Percentiles rank a stretch among this genome's conserved stretches.
Conservation (phyloP, 1,140 invertebrate genomes). For the Aphidius gifuensis region DNA sequence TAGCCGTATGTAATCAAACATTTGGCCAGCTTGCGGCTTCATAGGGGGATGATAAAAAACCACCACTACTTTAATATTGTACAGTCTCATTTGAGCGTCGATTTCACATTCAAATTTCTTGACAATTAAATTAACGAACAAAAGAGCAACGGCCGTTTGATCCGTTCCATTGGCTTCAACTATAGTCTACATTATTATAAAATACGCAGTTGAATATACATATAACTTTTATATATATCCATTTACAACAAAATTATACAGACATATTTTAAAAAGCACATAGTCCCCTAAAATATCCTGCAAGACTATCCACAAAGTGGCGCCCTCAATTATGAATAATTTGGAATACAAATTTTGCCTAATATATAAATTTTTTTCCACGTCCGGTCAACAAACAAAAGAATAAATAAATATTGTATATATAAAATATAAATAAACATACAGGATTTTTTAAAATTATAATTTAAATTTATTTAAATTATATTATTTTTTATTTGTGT, state of each 20-base stretch:
- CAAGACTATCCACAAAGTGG: constrained; percentile 31
- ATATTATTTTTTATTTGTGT: no score
- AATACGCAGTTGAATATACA: neutral
- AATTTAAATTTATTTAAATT: no score
- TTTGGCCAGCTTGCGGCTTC: no score
- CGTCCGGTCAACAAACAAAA: constrained; percentile 8
- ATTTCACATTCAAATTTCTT: constrained; percentile 52
- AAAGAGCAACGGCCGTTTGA: constrained; percentile 51
- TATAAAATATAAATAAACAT: no score
- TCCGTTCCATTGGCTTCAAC: constrained; percentile 33
- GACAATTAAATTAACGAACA: constrained; percentile 51
- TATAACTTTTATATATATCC: neutral
- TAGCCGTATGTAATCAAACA: no score
- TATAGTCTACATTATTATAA: neutral
- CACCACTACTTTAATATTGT: neutral
- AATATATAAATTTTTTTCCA: constrained; percentile 30
- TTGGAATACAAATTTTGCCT: constrained; percentile 43
- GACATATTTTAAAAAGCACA: neutral
- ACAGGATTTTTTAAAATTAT: no score
- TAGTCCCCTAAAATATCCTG: constrained; percentile 1
- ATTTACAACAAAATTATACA: no score
- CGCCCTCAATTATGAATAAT: constrained; percentile 49
- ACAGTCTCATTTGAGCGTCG: constrained; percentile 21
- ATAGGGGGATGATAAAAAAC: no score
- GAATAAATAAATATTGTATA: no score